Percentiles rank a stretch among this genome's conserved stretches.
phyloP scores from a whole-genome alignment of 1,140 invertebrate genomes.

The Caenorhabditis inopinata region DNA sequence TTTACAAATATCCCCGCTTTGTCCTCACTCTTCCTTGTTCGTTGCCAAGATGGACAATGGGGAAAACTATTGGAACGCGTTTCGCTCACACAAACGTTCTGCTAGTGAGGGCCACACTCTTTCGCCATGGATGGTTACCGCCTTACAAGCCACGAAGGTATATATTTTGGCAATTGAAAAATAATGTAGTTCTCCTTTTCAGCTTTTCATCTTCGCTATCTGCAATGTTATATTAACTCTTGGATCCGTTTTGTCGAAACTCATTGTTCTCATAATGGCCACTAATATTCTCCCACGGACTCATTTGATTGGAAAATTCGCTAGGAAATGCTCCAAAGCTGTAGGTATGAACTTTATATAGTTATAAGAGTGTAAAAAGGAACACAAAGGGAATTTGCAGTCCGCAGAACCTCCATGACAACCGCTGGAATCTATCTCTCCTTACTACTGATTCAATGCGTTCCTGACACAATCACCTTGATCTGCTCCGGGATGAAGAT shows the following conservation, averaged over 20 bases:
- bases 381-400: neutral
- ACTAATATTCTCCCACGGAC: constrained; percentile 39
- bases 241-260: constrained; percentile 44
- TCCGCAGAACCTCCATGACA: constrained; percentile 23
- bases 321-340: neutral
- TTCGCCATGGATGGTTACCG: constrained; percentile 42
- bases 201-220: constrained; percentile 19
- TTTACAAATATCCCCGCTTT: too few species aligned
- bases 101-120: constrained; percentile 11
- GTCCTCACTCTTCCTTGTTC: neutral
- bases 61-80: constrained; percentile 46
- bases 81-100: constrained; percentile 44
- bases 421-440: neutral
- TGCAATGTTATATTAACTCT: constrained; percentile 32
- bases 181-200: neutral
- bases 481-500: neutral
- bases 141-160: constrained; percentile 36
- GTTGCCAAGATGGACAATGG: constrained; percentile 12
- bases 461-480: neutral
- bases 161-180: too few species aligned
- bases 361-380: neutral
- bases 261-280: constrained; percentile 34
- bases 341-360: constrained; percentile 12
- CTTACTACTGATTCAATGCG: neutral
- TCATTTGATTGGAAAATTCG: neutral